Base-by-base conservation (phyloP, 2,888 invertebrate genomes). In the Lottia scabra region DNA sequence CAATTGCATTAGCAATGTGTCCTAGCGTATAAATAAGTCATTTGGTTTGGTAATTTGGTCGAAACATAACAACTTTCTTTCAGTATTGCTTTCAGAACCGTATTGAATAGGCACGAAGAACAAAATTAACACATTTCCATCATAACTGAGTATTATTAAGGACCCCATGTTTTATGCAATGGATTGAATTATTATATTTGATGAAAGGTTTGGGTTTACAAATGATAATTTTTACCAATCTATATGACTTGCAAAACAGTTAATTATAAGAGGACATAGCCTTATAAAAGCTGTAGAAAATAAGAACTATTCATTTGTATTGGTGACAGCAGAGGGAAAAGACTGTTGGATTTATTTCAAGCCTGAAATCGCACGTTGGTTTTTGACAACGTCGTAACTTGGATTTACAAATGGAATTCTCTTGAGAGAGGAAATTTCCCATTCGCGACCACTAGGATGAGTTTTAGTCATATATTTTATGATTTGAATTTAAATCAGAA, bases 151-250 rank as follows among this genome's bases (percentile, higher is more conserved):
- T 56, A 56, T 56, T 56, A 56, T 56, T 56, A 56, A 56, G 38
- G 38, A 56, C 12, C 56, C 56, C 56, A 56, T 56, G 56, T 56
- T 56, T 56, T 56, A 56, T 56, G 56, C 56, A 56, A 19, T 56
- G 56, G 23, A 23, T 56, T 56, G 56, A 56, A 56, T 56, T 56
- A 56, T 56, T 56, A 56, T 56, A 56, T 56, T 56, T 56, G 56
- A 56, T 56, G 23, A 56, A 56, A 56, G 56, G 56, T 23, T 56
- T 56, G 19, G 56, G 56, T 56, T 56, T 56, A 56, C 56, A 56
- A 56, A 56, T 56, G 56, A 56, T 56, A 56, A 56, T 56, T 56
- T 13, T 38, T 56, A 19, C 56, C 56, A 56, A 56, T 56, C 56
- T 56, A 56, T 23, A 56, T 56, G 56, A 56, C 56, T 56, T 56